Base-by-base conservation (phyloP, 2,113 vertebrate species). In the Chamaea fasciata region DNA sequence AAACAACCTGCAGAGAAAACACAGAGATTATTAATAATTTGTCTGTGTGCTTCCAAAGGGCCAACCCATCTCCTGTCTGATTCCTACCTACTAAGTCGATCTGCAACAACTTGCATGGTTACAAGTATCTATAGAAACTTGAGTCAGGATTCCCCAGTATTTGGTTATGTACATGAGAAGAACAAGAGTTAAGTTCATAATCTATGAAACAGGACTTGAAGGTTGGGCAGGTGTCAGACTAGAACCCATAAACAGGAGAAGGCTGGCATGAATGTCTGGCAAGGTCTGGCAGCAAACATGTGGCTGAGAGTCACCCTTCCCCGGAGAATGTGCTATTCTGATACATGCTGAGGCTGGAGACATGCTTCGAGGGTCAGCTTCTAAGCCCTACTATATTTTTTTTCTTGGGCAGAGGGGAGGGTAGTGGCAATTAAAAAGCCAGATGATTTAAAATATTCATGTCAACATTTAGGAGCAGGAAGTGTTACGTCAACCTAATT, bases 1-100 rank as follows among this genome's bases (percentile, higher is more conserved):
- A 99, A 89, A 99, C 98, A 55, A 99, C 99, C 99, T 99, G 93
- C 41, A 80, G 8, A 37, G 35, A 78, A 83, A 17, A 63, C 23
- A 49, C 44, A 77, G 9, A 42, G 65, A 82, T 13, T 10, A 82
- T 13, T 11, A 77, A 31, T 55, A 55, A 78, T 24, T 56, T 50
- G 4, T 20, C 55, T 60, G 26, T 8, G 11, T 68, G 41, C 22
- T 84, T 77, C 33, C 77, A 46, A 27, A 87, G 19, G 41, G 24
- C 17, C 14, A 73, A 30, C 4, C 0, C 13, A 35, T 44, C 44
- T 75, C 42, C 33, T 28, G 2, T 11, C 56, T 70, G 62, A 35
- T 35, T 70, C 52, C 35, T 71, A 24, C 52, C 35, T 71, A 24
- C 19, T 12, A 33, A 55, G 30, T 52, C 5, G 7, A 26, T 17